Base-by-base conservation (phyloP, 2,113 vertebrate species). In the Marcusenius ussheri region DNA sequence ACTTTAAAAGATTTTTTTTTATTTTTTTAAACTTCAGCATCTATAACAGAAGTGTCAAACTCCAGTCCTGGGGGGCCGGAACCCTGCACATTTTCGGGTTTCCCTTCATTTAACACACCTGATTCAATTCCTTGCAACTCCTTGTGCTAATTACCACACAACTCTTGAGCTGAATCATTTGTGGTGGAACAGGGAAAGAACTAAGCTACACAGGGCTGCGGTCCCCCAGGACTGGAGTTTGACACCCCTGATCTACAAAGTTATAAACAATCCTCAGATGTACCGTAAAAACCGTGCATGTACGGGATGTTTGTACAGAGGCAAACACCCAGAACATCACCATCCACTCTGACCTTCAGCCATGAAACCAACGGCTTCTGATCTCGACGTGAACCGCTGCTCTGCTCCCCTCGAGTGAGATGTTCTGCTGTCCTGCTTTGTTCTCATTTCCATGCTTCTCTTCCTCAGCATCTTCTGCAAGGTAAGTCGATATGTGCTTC, bases 301-400 rank as follows among this genome's bases (percentile, higher is more conserved):
- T 21, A 7, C 2, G 7, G 56, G 56, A 24, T 39, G 70, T 77
- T 39, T 42, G 74, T 80, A 35, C 11, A 1, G 35, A 39, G 70
- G 31, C 35, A 39, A 1, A 39, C 27, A 80, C 35, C 35, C 74
- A 19, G 15, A 7, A 13, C 45, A 85, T 80, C 89, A 70, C 47
- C 87, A 89, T 89, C 84, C 56, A 2, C 47, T 21, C 88, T 94
- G 94, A 95, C 94, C 95, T 95, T 93, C 93, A 7, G 35, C 87
- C 53, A 17, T 88, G 80, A 87, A 89, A 88, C 91, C 91, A 91
- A 6, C 84, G 7, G 13, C 83, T 84, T 46, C 85, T 39, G 46
- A 53, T 56, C 21, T 35, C 17, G 17, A 21, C 7, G 15, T 35
- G 5, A 87, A 31, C 50, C 31, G 4, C 5, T 49, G 21, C 45